Evolutionary conservation across 2,888 invertebrate genomes (phyloP).

Genomic region (Phoenoteleia sp.): DNA sequence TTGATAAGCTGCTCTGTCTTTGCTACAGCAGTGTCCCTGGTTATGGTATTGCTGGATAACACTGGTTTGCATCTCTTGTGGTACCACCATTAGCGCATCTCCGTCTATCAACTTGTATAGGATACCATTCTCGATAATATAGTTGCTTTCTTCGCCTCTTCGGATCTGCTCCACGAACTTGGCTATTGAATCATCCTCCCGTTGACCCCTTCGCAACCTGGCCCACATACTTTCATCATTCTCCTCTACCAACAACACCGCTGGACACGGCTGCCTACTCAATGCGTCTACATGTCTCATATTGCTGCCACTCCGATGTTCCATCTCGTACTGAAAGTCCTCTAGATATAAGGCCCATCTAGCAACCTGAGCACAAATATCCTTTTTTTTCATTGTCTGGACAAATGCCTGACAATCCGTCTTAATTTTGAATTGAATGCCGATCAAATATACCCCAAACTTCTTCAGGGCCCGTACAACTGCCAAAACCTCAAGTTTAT

Average conservation of each 20-base stretch:
- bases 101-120: neutral
- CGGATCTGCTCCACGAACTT: neutral
- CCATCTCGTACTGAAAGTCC: neutral
- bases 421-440: neutral
- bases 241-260: neutral
- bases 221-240: neutral
- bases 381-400: neutral
- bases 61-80: neutral
- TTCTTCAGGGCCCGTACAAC: neutral
- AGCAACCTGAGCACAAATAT: slow-evolving; percentile 3
- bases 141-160: neutral
- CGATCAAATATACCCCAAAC: slow-evolving; percentile 1
- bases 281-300: neutral
- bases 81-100: neutral
- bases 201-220: neutral
- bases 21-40: slow-evolving; percentile 40
- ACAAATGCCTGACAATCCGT: slow-evolving; percentile 6
- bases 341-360: slow-evolving; percentile 1
- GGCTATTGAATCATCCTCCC: neutral
- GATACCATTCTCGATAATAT: neutral
- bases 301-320: neutral
- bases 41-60: slow-evolving; percentile 29
- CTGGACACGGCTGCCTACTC: neutral
- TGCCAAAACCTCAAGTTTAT: neutral
- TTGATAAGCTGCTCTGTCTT: slow-evolving; percentile 61